Evolutionary conservation across 2,888 invertebrate species (phyloP).

Genomic region (Athetis lepigone): DNA sequence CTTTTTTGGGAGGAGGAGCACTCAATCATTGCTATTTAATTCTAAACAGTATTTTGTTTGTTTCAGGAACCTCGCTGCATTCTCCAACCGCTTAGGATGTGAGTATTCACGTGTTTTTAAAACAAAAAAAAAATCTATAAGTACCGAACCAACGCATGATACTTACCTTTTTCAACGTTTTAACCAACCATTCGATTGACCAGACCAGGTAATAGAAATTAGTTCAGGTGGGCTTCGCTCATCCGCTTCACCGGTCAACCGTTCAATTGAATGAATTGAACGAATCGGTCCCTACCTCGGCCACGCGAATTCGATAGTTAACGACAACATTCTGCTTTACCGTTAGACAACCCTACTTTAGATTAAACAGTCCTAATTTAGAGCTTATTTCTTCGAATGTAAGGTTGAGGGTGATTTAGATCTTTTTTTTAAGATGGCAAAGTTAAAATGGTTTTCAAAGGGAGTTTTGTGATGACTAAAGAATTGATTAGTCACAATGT

Average conservation of each 20-base stretch:
- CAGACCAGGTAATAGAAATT: constrained; percentile 73
- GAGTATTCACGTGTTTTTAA: constrained; percentile 17
- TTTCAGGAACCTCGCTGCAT: constrained; percentile 31
- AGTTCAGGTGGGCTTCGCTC: constrained; percentile 74
- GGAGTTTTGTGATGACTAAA: constrained; percentile 72
- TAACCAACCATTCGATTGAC: constrained; percentile 61
- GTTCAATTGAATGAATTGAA: constrained; percentile 75
- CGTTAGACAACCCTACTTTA: constrained; percentile 43
- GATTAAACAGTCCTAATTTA: constrained; percentile 45
- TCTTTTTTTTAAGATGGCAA: constrained; percentile 13
- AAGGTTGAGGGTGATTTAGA: constrained; percentile 31
- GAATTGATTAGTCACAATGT: constrained; percentile 79
- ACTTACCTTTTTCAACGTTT: constrained; percentile 56
- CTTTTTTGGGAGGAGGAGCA: too few relatives aligned
- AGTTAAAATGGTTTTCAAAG: constrained; percentile 47
- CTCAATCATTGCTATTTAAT: too few relatives aligned
- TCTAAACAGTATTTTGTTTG: constrained; percentile 7
- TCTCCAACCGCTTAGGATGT: constrained; percentile 37
- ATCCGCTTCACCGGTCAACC: constrained; percentile 73
- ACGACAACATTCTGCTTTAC: constrained; percentile 60
- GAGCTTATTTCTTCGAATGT: constrained; percentile 48
- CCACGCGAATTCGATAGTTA: constrained; percentile 69
- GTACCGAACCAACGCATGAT: constrained; percentile 27
- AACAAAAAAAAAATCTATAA: constrained; percentile 27
- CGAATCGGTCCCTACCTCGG: constrained; percentile 62